These are phyloP conservation scores for Microcebus tavaratra DNA, from an alignment of 2,113 vertebrate species.

Conservation along the genomic window DNA sequence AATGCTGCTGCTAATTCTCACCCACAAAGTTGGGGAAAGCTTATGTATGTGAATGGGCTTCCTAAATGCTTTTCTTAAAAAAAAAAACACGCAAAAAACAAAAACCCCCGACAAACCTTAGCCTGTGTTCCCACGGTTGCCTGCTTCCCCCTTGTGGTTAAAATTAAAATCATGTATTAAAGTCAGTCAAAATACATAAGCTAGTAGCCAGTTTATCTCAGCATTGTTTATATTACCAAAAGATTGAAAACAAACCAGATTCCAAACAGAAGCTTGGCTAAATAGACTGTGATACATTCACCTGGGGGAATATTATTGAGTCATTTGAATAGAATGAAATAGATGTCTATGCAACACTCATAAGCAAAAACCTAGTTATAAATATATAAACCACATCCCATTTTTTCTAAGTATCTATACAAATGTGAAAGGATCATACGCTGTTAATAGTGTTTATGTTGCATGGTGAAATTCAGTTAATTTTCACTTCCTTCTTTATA, in stretches of 20 bases:
- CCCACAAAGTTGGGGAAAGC: not conserved
- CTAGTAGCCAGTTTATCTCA: not conserved
- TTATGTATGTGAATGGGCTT: not conserved
- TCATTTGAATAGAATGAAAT: not conserved
- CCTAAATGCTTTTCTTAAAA: not conserved
- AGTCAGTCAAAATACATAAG: not conserved
- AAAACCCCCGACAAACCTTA: not conserved
- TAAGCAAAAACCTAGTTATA: not conserved
- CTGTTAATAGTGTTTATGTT: not conserved
- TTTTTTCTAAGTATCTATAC: not conserved
- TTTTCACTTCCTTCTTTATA: not conserved
- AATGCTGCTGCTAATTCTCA: not conserved
- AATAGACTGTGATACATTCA: not conserved
- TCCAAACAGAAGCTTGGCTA: not conserved
- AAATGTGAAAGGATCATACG: not conserved
- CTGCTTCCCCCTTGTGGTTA: conserved; percentile 55
- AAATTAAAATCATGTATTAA: not conserved
- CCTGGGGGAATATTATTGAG: not conserved
- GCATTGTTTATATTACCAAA: not conserved
- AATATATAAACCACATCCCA: not conserved
- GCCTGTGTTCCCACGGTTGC: not conserved
- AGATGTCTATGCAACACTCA: not conserved
- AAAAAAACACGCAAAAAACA: too few relatives aligned
- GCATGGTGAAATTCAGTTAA: not conserved
- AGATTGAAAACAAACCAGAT: not conserved